Evolutionary conservation across 1,140 invertebrate genomes (phyloP), one percentile per base, ranked within the genome.

Genomic region (Lepidurus couesii): DNA sequence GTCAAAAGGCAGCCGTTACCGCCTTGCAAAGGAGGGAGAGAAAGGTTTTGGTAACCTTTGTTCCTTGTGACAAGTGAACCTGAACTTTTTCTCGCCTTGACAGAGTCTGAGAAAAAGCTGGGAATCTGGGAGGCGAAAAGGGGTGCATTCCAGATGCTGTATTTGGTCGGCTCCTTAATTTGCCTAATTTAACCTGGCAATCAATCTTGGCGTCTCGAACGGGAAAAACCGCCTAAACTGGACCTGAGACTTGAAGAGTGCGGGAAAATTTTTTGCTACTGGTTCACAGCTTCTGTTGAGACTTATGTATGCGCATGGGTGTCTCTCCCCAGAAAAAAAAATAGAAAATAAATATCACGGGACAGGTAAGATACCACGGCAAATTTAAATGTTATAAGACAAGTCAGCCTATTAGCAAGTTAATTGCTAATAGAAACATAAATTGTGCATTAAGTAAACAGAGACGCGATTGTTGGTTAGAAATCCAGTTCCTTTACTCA

Each of bases 31-130:
- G 53, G 53, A 21, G 53, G 53, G 9, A 65, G 53, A 13, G 53
- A 65, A 65, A 65, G 53, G 53, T 65, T 65, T 65, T 9, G 53
- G 53, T 65, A 65, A 65, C 53, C 53, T 65, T 65, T 65, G 53
- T 65, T 65, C 53, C 6, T 65, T 65, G 53, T 65, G 53, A 65
- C 53, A 65, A 65, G 53, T 65, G 53, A 65, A 65, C 53, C 53
- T 65, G 53, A 65, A 65, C 53, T 65, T 65, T 65, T 65, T 16
- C 53, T 13, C 53, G 53, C 53, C 53, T 65, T 65, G 53, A 65
- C 53, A 21, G 53, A 65, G 53, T 65, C 53, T 65, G 53, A 21
- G 53, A 65, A 65, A 65, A 65, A 65, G 53, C 53, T 65, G 53
- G 53, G 16, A 65, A 7, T 13, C 53, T 65, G 53, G 53, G 16